Evolutionary conservation across 1,140 invertebrate genomes (phyloP), one percentile per base, ranked within the genome.

Genomic region (Bathynomus jamesi): DNA sequence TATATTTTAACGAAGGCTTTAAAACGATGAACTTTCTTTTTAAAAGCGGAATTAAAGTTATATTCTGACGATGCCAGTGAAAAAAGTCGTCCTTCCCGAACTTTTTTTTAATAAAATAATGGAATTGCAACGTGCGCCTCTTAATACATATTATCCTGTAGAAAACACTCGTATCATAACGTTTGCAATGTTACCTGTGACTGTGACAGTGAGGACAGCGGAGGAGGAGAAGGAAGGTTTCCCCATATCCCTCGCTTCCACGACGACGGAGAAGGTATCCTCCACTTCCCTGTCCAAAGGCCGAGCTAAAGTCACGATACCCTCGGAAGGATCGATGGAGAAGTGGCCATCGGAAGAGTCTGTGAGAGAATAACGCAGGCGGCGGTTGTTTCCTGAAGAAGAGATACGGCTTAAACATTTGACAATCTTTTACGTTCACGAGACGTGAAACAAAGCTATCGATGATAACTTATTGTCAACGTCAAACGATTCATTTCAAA

Each of bases 281-380:
- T 67, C 60, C 3, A 13, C 64, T 61, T 77, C 73, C 2, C 73
- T 71, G 63, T 28, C 66, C 3, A 75, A 62, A 3, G 70, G 70
- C 3, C 72, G 28, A 0, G 72, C 70, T 28, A 96, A 82, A 4
- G 89, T 93, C 8, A 96, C 85, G 69, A 95, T 91, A 61, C 93
- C 93, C 80, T 88, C 92, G 30, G 89, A 88, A 0, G 87, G 74
- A 4, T 90, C 87, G 63, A 95, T 89, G 82, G 81, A 95, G 94
- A 69, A 76, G 31, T 72, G 73, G 0, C 72, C 73, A n/a, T 75
- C 76, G 5, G 71, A 73, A 21, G 72, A 74, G 60, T 78, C 76
- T 53, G 74, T 65, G 4, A 78, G 66, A 65, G 61, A 69, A 61
- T 73, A 78, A 24, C 53, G 27, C n/a, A 78, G 40, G 0, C 65